phyloP scores from a whole-genome alignment of 1,140 invertebrate genomes.

The Caenorhabditis elegans region DNA sequence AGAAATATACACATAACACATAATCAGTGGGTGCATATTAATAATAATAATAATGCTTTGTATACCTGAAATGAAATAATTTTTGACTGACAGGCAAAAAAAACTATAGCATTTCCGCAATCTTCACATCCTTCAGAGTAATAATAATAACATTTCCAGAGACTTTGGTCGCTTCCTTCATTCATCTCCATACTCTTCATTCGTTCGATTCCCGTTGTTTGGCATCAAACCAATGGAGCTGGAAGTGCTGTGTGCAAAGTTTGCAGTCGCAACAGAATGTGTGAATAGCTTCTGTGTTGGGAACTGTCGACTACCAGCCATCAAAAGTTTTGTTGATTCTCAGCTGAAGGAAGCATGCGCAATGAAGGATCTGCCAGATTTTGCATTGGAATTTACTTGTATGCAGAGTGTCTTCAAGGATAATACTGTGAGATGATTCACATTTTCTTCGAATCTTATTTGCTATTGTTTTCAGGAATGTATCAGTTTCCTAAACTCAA shows the following conservation, averaged over 20 bases:
- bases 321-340: conserved; percentile 16
- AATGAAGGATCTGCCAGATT: neutral
- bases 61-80: too few species aligned
- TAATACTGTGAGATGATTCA: neutral
- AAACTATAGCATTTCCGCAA: too few species aligned
- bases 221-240: neutral
- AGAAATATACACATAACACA: too few species aligned
- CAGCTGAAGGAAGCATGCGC: conserved; percentile 4
- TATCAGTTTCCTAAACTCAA: neutral
- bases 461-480: neutral
- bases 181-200: neutral
- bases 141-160: neutral
- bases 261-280: conserved; percentile 3
- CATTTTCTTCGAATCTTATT: neutral
- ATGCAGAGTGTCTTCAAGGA: neutral
- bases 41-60: too few species aligned
- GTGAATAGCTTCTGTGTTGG: neutral
- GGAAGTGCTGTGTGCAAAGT: neutral
- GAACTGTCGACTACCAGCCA: neutral
- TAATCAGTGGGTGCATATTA: too few species aligned
- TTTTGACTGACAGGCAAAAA: too few species aligned
- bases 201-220: neutral
- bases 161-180: conserved; percentile 7
- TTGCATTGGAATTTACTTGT: neutral
- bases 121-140: too few species aligned